These are phyloP conservation scores for Protophormia terraenovae DNA, from an alignment of 2,888 invertebrate genomes.

Conservation along the genomic window DNA sequence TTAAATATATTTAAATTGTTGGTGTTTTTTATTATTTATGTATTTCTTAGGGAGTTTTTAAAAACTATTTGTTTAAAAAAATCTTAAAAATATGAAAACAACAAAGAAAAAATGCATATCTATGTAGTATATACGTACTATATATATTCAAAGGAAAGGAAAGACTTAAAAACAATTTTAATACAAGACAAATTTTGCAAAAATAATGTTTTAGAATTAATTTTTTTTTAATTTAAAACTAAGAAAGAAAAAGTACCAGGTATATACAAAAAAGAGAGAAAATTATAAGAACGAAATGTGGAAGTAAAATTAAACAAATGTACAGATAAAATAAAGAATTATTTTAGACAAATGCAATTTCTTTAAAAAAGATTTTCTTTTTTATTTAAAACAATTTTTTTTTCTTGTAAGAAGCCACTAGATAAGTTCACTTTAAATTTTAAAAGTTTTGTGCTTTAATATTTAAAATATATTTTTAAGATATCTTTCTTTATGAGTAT, in stretches of 20 bases:
- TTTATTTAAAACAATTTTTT: neutral
- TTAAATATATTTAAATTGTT: neutral
- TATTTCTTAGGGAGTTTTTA: conserved; percentile 9
- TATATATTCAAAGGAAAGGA: neutral
- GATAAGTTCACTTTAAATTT: conserved; percentile 1
- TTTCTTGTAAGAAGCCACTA: neutral
- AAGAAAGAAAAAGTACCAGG: neutral
- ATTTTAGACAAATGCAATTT: neutral
- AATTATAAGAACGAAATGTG: neutral
- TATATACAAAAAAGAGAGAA: neutral
- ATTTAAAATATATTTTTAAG: neutral
- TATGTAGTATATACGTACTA: neutral
- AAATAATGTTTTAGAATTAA: neutral
- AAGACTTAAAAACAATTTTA: conserved; percentile 12
- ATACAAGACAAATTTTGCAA: neutral
- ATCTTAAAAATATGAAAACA: conserved; percentile 46
- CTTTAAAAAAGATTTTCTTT: neutral
- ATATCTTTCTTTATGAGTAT: neutral
- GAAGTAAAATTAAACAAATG: neutral
- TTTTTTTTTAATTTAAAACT: neutral
- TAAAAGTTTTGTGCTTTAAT: neutral
- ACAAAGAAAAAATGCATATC: conserved; percentile 38
- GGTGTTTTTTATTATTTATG: neutral
- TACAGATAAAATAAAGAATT: neutral
- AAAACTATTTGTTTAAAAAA: conserved; percentile 6